Evolutionary conservation across 2,888 invertebrate genomes (phyloP), one percentile per base, ranked within the genome.

Genomic region (Dryomyza anilis): DNA sequence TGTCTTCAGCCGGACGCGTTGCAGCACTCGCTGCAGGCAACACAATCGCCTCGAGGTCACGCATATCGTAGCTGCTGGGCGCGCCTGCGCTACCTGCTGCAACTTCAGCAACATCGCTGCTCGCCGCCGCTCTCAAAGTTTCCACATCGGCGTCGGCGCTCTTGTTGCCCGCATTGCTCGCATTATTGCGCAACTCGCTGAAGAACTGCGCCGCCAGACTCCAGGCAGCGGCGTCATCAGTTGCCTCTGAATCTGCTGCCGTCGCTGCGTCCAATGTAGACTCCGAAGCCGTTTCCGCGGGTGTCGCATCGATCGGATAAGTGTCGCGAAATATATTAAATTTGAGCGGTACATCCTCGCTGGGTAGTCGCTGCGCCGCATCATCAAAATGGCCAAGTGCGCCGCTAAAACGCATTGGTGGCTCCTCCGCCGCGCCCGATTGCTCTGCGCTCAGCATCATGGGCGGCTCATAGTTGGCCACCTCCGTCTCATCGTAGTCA

Each of bases 311-410:
- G 45, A 76, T 77, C 46, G 78, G 75, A 70, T 77, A 81, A 66
- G 78, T 80, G 58, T 76, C 77, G 43, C 80, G 70, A 64, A 83
- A 83, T 64, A 83, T 79, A 63, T 82, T 80, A 48, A 83, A 81
- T 66, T 83, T 83, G 27, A 83, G 68, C 0, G 83, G 83, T 5
- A 78, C 82, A 71, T 81, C 81, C 65, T 74, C 74, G 23, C 71
- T 71, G 64, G 78, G 79, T n/a, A 67, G 59, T 10, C 64, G 69
- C 62, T 73, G 59, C 5, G 30, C 46, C 5, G 30, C 46, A n/a
- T 46, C 46, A 25, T 63, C 56, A 19, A 23, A 46, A 21, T 58
- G 48, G 25, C 59, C 36, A 8, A 19, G 12, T 57, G 62, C 4
- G 58, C 55, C 14, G 45, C 30, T n/a, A 2, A 21, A 63, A 33